Percentiles rank a stretch among this genome's conserved stretches.
phyloP scores from a whole-genome alignment of 2,797 vertebrate genomes.

The Gymnoscopelus braueri region DNA sequence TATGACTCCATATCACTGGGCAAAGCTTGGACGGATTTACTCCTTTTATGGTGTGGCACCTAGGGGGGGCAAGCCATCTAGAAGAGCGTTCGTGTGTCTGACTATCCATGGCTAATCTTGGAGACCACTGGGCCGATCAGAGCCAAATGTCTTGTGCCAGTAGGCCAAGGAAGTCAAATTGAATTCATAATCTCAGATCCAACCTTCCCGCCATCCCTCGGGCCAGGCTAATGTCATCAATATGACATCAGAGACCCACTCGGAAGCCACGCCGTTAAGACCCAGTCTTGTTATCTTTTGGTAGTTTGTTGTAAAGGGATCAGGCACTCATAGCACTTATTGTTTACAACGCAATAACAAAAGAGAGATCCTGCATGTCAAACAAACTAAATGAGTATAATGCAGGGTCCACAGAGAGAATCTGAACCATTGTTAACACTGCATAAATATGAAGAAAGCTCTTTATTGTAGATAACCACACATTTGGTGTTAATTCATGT shows the following conservation, averaged over 20 bases:
- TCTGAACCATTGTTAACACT: constrained; percentile 41
- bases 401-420: constrained; percentile 42
- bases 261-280: too few species aligned
- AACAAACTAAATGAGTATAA: constrained; percentile 52
- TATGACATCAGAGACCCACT: too few species aligned
- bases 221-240: too few species aligned
- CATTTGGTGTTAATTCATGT: constrained; percentile 51
- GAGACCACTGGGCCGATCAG: too few species aligned
- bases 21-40: constrained; percentile 9
- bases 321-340: constrained; percentile 19
- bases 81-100: too few species aligned
- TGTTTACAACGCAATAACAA: constrained; percentile 43
- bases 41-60: not conserved
- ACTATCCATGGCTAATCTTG: too few species aligned
- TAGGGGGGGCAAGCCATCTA: too few species aligned
- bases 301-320: constrained; percentile 21
- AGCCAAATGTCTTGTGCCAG: too few species aligned
- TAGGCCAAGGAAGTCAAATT: too few species aligned
- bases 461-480: constrained; percentile 31
- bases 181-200: too few species aligned
- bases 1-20: constrained; percentile 16
- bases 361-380: constrained; percentile 45
- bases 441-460: constrained; percentile 58
- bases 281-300: too few species aligned
- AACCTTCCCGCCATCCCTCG: too few species aligned